Evolutionary conservation across 2,888 invertebrate species (phyloP).

Genomic region (Drosophila nr. perissopoda): DNA sequence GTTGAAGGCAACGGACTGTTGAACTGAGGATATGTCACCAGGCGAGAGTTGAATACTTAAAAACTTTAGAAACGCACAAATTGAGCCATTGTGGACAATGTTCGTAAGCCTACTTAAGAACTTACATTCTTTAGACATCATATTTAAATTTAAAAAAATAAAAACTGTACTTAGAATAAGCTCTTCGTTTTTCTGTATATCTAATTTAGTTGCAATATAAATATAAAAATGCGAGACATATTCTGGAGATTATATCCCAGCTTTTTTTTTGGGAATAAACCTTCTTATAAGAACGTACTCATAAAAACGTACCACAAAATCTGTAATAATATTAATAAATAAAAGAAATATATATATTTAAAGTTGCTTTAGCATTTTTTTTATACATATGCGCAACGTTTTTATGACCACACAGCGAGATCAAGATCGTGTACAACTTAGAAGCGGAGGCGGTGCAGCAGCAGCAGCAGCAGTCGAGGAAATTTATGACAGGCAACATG

Average conservation of each 20-base stretch:
- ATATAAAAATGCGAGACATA: neutral
- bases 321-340: neutral
- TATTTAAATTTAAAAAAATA: neutral
- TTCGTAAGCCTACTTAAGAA: neutral
- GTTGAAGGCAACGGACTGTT: slow-evolving; percentile 64
- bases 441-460: slow-evolving; percentile 12
- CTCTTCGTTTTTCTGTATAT: neutral
- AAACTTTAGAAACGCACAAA: slow-evolving; percentile 7
- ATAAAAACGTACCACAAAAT: neutral
- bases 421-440: slow-evolving; percentile 29
- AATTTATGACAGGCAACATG: slow-evolving; percentile 83
- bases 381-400: slow-evolving; percentile 34
- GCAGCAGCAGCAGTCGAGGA: slow-evolving; percentile 12
- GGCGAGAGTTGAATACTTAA: slow-evolving; percentile 23
- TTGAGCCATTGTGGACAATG: neutral
- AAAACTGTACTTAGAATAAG: neutral
- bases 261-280: neutral
- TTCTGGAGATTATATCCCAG: neutral
- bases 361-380: slow-evolving; percentile 14
- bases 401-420: slow-evolving; percentile 48
- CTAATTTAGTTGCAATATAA: neutral
- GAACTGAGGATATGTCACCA: slow-evolving; percentile 46
- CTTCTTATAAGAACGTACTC: neutral
- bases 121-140: neutral
- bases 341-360: neutral